Conservation (phyloP, 2,113 vertebrate species). For the Indri indri region DNA sequence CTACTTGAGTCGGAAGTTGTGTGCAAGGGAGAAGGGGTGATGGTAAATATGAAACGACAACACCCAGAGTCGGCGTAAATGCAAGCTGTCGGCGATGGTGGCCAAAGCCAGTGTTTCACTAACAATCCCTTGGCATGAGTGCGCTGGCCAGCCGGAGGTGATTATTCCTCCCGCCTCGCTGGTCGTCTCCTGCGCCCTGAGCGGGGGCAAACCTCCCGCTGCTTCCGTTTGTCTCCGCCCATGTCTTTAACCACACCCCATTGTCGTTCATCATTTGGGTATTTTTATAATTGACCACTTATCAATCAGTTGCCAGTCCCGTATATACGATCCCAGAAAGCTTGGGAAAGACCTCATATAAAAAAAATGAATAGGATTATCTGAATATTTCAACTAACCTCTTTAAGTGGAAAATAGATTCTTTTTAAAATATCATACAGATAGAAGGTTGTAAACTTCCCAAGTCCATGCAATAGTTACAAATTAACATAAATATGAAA, state of each 20-base stretch:
- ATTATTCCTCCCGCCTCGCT: accelerated
- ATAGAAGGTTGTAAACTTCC: background rate
- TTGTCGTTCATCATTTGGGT: no score
- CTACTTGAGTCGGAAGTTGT: accelerated
- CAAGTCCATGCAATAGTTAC: background rate
- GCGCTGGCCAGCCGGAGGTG: accelerated
- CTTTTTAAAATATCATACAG: background rate
- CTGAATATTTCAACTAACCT: background rate
- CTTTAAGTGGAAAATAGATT: background rate
- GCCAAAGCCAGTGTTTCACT: background rate
- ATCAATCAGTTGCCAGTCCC: no score
- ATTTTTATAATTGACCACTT: no score
- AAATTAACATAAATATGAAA: background rate
- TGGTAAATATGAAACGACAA: accelerated
- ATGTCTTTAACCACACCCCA: accelerated
- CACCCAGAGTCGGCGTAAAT: accelerated
- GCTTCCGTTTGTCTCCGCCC: no score
- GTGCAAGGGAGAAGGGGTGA: background rate
- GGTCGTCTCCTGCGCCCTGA: accelerated
- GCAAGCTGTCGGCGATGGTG: accelerated
- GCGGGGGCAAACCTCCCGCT: accelerated
- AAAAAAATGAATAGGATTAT: no score
- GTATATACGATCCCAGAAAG: no score
- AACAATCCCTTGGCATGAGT: accelerated
- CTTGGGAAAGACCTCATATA: no score